Percentiles rank a stretch among this genome's conserved stretches.
Conservation (phyloP, 35 echinoderm and acorn worm genomes). For the Eucidaris tribuloides region DNA sequence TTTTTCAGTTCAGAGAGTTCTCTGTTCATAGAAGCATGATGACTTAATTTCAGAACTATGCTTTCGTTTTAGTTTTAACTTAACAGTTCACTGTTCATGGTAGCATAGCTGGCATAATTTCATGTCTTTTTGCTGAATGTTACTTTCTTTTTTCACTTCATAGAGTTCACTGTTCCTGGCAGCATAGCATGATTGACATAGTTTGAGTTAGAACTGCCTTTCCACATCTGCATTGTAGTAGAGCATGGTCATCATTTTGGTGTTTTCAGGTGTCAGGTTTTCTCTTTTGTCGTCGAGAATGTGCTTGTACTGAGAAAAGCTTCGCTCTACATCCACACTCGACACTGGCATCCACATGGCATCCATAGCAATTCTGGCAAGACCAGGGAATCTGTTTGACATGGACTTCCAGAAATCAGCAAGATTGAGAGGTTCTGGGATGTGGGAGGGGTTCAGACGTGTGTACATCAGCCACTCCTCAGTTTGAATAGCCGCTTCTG, state of each 20-base stretch:
- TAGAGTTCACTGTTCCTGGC: too few species aligned
- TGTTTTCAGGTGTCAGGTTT: conserved; percentile 46
- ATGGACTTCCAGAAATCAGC: conserved; percentile 31
- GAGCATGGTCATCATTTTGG: conserved; percentile 51
- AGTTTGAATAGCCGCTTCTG: background rate
- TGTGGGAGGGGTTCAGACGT: background rate
- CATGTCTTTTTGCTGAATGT: too few species aligned
- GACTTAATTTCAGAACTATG: too few species aligned
- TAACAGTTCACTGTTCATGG: too few species aligned
- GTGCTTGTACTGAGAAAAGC: conserved; percentile 71
- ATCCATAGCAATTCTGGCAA: conserved; percentile 44
- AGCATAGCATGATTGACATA: too few species aligned
- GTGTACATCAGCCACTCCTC: conserved; percentile 67
- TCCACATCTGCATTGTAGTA: conserved; percentile 59
- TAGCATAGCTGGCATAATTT: too few species aligned
- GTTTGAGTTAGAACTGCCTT: conserved; percentile 39
- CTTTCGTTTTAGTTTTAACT: too few species aligned
- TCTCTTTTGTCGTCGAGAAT: conserved; percentile 53
- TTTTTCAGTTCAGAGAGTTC: too few species aligned
- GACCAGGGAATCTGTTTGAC: conserved; percentile 7
- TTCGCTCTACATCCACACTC: conserved; percentile 52
- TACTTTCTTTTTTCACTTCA: too few species aligned
- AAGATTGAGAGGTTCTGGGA: conserved; percentile 46
- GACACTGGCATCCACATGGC: conserved; percentile 60
- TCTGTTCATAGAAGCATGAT: too few species aligned